phyloP scores from a whole-genome alignment of 2,797 vertebrate species.

The Antrozous pallidus region DNA sequence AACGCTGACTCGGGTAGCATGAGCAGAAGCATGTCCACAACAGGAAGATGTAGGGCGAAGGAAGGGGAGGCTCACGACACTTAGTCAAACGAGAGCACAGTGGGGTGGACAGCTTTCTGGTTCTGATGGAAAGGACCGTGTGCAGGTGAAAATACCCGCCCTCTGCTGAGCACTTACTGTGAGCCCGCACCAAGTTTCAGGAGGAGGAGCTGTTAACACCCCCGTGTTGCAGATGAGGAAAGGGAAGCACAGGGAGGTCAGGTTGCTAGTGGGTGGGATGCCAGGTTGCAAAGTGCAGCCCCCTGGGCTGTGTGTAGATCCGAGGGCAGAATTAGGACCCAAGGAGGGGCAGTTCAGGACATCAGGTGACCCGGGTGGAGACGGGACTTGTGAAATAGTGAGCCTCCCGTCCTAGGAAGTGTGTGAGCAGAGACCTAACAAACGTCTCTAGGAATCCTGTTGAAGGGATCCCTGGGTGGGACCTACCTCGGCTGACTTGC shows the following conservation, averaged over 20 bases:
- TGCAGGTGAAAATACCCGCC: not conserved
- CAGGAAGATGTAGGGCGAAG: not conserved
- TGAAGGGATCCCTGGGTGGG: not conserved
- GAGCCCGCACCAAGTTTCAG: no score
- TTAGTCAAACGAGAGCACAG: not conserved
- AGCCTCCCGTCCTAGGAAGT: not conserved
- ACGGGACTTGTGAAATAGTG: not conserved
- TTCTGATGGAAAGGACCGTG: not conserved
- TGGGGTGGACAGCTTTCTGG: not conserved
- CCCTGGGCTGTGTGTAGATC: not conserved
- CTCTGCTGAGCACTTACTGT: no score
- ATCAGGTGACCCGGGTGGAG: not conserved
- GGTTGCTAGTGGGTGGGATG: not conserved
- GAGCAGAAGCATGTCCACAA: not conserved
- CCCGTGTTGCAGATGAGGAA: not conserved
- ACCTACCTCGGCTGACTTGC: not conserved
- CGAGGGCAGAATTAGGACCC: not conserved
- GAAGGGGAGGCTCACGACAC: not conserved
- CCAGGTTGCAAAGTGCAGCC: not conserved
- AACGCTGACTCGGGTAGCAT: fast-evolving
- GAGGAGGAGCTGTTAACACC: not conserved
- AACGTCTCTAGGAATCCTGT: not conserved
- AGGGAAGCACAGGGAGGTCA: not conserved
- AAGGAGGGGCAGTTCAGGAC: not conserved
- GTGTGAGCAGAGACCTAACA: not conserved